phyloP scores from a whole-genome alignment of 53 echinoderm and acorn worm species.

The Holothuria leucospilota region DNA sequence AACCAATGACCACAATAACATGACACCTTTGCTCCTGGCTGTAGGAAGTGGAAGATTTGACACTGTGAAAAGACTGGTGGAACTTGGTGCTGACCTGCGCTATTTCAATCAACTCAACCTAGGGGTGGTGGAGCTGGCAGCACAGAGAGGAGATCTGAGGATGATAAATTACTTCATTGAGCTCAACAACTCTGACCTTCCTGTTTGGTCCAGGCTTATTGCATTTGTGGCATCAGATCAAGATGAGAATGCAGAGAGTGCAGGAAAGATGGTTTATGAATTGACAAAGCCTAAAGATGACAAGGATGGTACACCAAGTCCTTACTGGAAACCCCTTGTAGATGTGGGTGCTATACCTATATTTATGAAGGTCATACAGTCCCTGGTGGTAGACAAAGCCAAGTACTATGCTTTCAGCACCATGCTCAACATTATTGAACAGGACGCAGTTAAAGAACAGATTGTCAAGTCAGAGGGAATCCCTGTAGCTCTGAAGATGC shows the following conservation, averaged over 20 bases:
- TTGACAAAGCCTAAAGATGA: conserved; percentile 68
- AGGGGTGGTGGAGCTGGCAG: conserved; percentile 81
- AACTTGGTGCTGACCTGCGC: conserved; percentile 84
- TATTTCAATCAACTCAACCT: conserved; percentile 84
- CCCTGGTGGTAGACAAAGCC: conserved; percentile 75
- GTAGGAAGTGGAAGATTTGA: conserved; percentile 93
- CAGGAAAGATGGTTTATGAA: conserved; percentile 76
- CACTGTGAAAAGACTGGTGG: conserved; percentile 81
- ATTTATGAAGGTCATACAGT: conserved; percentile 88
- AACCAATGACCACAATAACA: conserved; percentile 85
- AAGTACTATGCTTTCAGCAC: conserved; percentile 83
- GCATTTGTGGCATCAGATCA: conserved; percentile 79
- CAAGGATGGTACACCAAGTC: conserved; percentile 50
- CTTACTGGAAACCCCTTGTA: conserved; percentile 77
- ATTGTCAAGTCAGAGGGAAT: conserved; percentile 83
- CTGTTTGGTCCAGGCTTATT: conserved; percentile 84
- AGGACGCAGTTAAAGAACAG: conserved; percentile 80
- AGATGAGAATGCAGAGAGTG: conserved; percentile 88
- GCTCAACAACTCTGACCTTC: conserved; percentile 77
- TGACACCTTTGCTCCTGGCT: conserved; percentile 92
- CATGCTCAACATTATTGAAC: conserved; percentile 80
- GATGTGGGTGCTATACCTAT: conserved; percentile 68
- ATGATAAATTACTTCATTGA: conserved; percentile 86
- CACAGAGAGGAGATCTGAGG: conserved; percentile 70
- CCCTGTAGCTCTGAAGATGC: conserved; percentile 73